A percentile compares a stretch with the other conserved stretches of the same genome.
phyloP scores from a whole-genome alignment of 2,797 vertebrate species.

The Acanthiza pusilla region DNA sequence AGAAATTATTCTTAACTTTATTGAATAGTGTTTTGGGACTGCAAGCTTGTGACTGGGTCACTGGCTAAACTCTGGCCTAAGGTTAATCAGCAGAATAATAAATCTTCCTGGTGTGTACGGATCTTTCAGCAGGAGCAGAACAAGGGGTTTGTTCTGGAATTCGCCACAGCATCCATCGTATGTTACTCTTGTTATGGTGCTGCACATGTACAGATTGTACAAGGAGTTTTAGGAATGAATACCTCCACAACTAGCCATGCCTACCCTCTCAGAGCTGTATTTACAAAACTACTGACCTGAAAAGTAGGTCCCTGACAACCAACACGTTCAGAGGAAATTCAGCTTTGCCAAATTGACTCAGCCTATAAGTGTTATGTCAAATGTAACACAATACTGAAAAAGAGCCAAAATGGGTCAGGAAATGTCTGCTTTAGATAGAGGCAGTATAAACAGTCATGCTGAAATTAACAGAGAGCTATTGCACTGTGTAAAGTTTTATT shows the following conservation, averaged over 20 bases:
- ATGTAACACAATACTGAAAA: constrained; percentile 56
- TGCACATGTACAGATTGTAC: background rate
- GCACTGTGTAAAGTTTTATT: constrained; percentile 23
- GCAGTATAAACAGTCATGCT: constrained; percentile 30
- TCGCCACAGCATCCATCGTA: background rate
- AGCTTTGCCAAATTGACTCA: constrained; percentile 6
- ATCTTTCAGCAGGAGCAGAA: background rate
- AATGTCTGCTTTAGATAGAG: constrained; percentile 53
- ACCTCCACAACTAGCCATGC: background rate
- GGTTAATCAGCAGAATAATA: background rate
- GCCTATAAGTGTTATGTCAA: background rate
- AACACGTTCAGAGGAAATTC: constrained; percentile 29
- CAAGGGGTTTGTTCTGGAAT: background rate
- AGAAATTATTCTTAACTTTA: background rate
- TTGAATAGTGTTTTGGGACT: background rate
- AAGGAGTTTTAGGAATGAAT: background rate
- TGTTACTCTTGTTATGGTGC: background rate
- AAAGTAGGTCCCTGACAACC: constrained; percentile 4
- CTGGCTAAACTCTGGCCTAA: background rate
- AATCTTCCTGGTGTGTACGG: background rate
- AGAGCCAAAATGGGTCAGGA: constrained; percentile 36
- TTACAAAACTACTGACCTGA: background rate
- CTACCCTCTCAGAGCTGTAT: background rate
- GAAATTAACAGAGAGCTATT: constrained; percentile 19
- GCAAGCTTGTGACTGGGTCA: background rate